Conservation (phyloP, 2,888 invertebrate genomes). For the Tinea semifulvella region DNA sequence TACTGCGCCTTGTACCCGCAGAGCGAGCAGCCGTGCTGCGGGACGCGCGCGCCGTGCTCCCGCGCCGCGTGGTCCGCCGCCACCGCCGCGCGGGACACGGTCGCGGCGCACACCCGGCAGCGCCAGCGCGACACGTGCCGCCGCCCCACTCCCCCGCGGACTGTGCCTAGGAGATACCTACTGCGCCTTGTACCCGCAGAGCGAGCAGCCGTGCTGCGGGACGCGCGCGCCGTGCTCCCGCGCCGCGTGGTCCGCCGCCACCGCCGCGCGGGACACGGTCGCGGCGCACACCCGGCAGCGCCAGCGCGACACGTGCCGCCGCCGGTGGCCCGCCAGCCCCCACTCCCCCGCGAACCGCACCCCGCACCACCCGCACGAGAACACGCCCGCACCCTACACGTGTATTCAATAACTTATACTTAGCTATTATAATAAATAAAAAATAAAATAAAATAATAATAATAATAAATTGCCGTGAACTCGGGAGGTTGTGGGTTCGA, state of each 20-base stretch:
- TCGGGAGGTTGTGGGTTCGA: no score
- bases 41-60: conserved; percentile 10
- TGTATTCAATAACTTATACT: no score
- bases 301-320: conserved; percentile 48
- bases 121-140: conserved; percentile 51
- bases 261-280: conserved; percentile 38
- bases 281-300: conserved; percentile 35
- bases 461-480: no score
- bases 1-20: conserved; percentile 30
- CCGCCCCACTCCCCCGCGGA: conserved; percentile 37
- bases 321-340: conserved; percentile 34
- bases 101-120: conserved; percentile 30
- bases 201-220: conserved; percentile 24
- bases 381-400: conserved; percentile 29
- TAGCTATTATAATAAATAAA: no score
- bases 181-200: conserved; percentile 32
- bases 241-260: conserved; percentile 45
- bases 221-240: conserved; percentile 28
- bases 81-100: conserved; percentile 41
- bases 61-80: conserved; percentile 46
- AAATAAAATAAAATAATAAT: no score
- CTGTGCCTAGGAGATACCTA: conserved; percentile 30
- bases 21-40: conserved; percentile 34
- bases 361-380: conserved; percentile 31
- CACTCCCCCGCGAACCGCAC: conserved; percentile 32